phyloP scores from a whole-genome alignment of 2,113 vertebrate species.

The Cettia cetti region DNA sequence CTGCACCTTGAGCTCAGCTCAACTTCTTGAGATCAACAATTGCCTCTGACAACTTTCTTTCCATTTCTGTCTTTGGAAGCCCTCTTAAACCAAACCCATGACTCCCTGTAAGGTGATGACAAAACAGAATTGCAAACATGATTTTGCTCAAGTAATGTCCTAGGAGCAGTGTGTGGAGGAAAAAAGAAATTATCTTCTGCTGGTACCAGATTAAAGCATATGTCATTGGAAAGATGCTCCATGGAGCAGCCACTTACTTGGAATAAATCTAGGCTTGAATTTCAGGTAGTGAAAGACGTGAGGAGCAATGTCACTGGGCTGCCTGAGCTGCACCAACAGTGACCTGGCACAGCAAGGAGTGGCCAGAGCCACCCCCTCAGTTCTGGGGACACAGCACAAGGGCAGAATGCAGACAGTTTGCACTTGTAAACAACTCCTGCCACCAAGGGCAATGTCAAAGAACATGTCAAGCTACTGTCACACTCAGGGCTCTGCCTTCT shows the following conservation, averaged over 20 bases:
- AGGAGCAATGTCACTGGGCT: neutral
- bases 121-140: neutral
- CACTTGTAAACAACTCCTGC: neutral
- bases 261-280: neutral
- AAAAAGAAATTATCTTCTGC: fast-evolving
- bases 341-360: fast-evolving
- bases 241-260: neutral
- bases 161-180: neutral
- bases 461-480: fast-evolving
- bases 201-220: neutral
- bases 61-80: neutral
- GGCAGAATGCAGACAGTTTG: fast-evolving
- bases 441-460: neutral
- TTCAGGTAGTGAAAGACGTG: neutral
- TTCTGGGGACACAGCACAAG: neutral
- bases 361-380: neutral
- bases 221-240: neutral
- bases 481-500: neutral
- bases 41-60: neutral
- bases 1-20: neutral
- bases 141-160: neutral
- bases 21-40: neutral
- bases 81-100: neutral
- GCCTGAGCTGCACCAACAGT: neutral
- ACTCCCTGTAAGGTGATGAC: neutral